These are phyloP conservation scores for Cacoxenus indagator DNA, from an alignment of 2,888 invertebrate species.

Conservation along the genomic window DNA sequence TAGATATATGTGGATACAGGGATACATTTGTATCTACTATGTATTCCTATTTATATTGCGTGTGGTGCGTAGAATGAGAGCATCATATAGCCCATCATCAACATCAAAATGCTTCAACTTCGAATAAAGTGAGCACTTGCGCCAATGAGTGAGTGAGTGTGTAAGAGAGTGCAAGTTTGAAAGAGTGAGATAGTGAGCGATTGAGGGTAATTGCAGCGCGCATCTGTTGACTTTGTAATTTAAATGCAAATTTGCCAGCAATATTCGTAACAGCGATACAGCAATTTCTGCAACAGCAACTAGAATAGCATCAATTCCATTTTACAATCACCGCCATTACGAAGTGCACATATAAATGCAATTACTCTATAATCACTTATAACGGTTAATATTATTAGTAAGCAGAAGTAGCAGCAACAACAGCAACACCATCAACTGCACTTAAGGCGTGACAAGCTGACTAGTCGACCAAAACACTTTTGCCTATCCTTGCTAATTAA, in stretches of 20 bases:
- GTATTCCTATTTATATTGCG: background rate
- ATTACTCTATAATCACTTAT: conserved; percentile 6
- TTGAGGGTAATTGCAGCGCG: background rate
- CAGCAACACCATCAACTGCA: background rate
- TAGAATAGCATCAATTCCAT: too few relatives aligned
- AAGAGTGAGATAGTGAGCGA: background rate
- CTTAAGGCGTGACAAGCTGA: background rate
- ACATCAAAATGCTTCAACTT: background rate
- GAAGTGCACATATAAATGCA: background rate
- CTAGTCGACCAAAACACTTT: background rate
- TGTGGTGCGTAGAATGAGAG: background rate
- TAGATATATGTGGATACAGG: background rate
- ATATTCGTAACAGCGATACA: background rate
- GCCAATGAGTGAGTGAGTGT: background rate
- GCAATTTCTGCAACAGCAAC: too few relatives aligned
- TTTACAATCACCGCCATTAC: background rate
- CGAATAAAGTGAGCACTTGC: background rate
- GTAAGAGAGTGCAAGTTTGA: background rate
- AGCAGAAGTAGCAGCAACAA: background rate
- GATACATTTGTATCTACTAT: background rate
- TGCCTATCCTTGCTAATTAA: too few relatives aligned
- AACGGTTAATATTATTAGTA: conserved; percentile 10
- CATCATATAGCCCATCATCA: background rate
- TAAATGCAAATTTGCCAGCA: conserved; percentile 1
- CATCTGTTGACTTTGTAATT: conserved; percentile 9